A percentile compares a stretch with the other conserved stretches of the same genome.
Evolutionary conservation across 2,113 vertebrate genomes (phyloP).

Genomic region (Brachyhypopomus occidentalis): DNA sequence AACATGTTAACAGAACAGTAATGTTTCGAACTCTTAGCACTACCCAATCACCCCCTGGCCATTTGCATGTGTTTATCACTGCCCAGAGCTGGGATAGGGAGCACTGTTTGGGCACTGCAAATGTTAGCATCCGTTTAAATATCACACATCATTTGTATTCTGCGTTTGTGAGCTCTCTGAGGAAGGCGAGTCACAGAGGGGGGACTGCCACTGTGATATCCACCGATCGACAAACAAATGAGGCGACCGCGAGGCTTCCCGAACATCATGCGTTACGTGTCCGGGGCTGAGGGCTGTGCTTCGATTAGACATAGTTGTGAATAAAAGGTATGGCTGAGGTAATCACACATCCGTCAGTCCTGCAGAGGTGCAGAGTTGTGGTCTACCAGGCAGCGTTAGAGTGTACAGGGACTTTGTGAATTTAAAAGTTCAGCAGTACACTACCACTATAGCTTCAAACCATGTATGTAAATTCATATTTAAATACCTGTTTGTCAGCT

Average conservation of each 20-base stretch:
- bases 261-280: constrained; percentile 75
- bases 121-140: constrained; percentile 77
- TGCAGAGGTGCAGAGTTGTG: constrained; percentile 17
- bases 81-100: constrained; percentile 54
- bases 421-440: too few relatives aligned
- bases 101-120: constrained; percentile 70
- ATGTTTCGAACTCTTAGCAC: constrained; percentile 23
- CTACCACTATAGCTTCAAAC: too few relatives aligned
- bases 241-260: constrained; percentile 70
- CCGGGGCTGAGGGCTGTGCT: constrained; percentile 64
- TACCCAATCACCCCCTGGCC: constrained; percentile 20
- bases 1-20: neutral
- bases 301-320: constrained; percentile 41
- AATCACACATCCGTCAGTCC: neutral
- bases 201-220: constrained; percentile 51
- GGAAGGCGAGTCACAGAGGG: constrained; percentile 38
- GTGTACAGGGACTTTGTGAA: too few relatives aligned
- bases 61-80: constrained; percentile 58
- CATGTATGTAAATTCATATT: neutral
- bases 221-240: constrained; percentile 73
- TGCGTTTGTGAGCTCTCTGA: constrained; percentile 42
- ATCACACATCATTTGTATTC: constrained; percentile 76
- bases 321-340: constrained; percentile 65
- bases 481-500: too few relatives aligned
- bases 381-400: neutral